A percentile compares a stretch with the other conserved stretches of the same genome.
Conservation (phyloP, 2,888 invertebrate species). For the Brassicogethes aeneus region DNA sequence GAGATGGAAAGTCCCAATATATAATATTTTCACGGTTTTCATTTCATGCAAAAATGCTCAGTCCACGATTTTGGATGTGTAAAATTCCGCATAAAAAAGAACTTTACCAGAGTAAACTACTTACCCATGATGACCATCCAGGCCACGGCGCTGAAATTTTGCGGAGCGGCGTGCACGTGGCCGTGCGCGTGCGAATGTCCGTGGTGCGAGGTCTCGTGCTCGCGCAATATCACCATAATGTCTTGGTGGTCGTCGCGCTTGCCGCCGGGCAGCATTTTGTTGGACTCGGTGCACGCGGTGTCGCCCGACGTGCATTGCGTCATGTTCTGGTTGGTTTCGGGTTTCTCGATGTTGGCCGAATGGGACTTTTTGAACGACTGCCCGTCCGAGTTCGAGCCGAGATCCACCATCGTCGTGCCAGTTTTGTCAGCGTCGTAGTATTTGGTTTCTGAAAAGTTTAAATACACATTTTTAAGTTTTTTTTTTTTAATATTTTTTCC, state of each 20-base stretch:
- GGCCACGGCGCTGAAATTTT: constrained; percentile 77
- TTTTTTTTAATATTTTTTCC: too few species aligned
- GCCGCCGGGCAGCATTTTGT: constrained; percentile 30
- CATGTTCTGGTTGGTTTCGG: constrained; percentile 33
- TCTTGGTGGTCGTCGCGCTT: constrained; percentile 31
- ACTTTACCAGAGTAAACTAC: background rate
- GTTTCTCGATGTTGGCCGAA: constrained; percentile 22
- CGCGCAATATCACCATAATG: constrained; percentile 70
- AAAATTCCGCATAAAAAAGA: too few species aligned
- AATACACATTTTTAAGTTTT: too few species aligned
- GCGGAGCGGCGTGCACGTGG: constrained; percentile 78
- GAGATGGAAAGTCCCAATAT: too few species aligned
- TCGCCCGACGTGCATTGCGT: constrained; percentile 29
- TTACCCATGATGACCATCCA: constrained; percentile 85
- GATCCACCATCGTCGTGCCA: constrained; percentile 29
- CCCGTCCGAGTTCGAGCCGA: constrained; percentile 27
- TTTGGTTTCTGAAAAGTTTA: constrained; percentile 18
- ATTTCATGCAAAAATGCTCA: too few species aligned
- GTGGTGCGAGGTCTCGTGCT: constrained; percentile 68
- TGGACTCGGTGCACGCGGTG: constrained; percentile 33
- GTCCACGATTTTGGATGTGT: too few species aligned
- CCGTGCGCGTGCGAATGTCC: constrained; percentile 83
- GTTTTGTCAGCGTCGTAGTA: constrained; percentile 30
- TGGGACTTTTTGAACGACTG: constrained; percentile 27
- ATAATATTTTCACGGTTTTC: too few species aligned